Conservation (phyloP, 1,140 invertebrate genomes). For the Periplaneta americana region DNA sequence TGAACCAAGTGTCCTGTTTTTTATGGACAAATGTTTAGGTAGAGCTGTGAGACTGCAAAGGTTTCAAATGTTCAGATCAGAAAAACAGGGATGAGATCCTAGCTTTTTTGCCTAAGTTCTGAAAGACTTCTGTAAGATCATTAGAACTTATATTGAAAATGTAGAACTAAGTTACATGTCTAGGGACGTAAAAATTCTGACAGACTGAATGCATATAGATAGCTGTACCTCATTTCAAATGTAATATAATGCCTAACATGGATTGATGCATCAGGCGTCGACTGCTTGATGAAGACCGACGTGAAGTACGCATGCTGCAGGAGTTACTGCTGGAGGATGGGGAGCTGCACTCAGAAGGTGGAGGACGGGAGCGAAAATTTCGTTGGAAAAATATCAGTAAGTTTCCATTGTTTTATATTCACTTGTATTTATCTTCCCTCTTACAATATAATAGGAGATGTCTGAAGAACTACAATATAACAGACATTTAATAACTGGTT, state of each 20-base stretch:
- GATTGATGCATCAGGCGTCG: slow-evolving; percentile 53
- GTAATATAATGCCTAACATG: too few species aligned
- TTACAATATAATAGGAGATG: not conserved
- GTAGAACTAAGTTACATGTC: too few species aligned
- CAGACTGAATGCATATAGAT: slow-evolving; percentile 1
- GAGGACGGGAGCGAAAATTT: slow-evolving; percentile 68
- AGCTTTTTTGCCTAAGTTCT: too few species aligned
- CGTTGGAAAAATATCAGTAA: slow-evolving; percentile 74
- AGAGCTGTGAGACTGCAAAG: too few species aligned
- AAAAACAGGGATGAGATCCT: too few species aligned
- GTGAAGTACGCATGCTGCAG: slow-evolving; percentile 68
- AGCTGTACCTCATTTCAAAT: not conserved
- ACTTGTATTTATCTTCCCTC: not conserved
- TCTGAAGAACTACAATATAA: not conserved
- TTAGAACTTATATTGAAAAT: too few species aligned
- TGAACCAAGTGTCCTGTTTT: too few species aligned
- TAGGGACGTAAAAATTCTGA: too few species aligned
- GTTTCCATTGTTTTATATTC: not conserved
- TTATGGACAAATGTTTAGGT: too few species aligned
- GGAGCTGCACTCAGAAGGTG: slow-evolving; percentile 68
- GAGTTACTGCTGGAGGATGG: slow-evolving; percentile 82
- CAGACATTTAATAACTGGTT: not conserved
- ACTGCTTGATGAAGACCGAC: slow-evolving; percentile 74
- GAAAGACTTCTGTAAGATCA: too few species aligned
- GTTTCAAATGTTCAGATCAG: too few species aligned